Base-by-base conservation (phyloP, 2,113 vertebrate genomes). In the Labeo rohita region DNA sequence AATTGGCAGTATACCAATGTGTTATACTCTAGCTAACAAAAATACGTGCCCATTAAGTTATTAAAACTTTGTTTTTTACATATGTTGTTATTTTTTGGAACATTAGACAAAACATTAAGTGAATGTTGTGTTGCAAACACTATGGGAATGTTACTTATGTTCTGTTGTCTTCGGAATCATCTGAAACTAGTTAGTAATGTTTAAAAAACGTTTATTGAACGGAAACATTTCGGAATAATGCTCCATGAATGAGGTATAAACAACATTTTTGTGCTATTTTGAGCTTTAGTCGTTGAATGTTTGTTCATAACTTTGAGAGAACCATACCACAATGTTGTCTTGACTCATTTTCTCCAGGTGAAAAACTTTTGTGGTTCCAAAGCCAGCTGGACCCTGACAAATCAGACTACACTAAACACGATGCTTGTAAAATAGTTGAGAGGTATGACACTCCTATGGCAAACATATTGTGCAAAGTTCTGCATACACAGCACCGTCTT, bases 361-460 rank as follows among this genome's bases (percentile, higher is more conserved):
- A 99, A 91, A 99, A 97, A 90, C 93, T 99, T 63, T 87, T 95
- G 47, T 99, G 98, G 98, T 99, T 99, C 94, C 97, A 98, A 89
- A 95, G 82, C 91, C 95, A 97, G 68, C 91, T 99, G 88, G 96
- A 98, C 79, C 92, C 95, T 4, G 16, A 77, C 59, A 99, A 97
- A 93, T 77, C 84, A 0, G 90, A 90, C 23, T 99, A 96, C 92
- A 95, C 95, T 21, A 97, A 93, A 92, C 95, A 95, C 89, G 97
- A 97, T 61, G 96, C 96, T 59, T 97, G 97, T 16, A 93, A 96
- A 88, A 90, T 99, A 76, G 93, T 96, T 88, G 97, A 99, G 94
- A 97, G 95, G 98, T 99, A 94, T 93, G 91, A 21, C 11, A 21
- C 54, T 0, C 2, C 15, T 23, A 0, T 15, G 8, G 2, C 23